phyloP scores from a whole-genome alignment of 2,113 vertebrate genomes.

The Saccopteryx bilineata region DNA sequence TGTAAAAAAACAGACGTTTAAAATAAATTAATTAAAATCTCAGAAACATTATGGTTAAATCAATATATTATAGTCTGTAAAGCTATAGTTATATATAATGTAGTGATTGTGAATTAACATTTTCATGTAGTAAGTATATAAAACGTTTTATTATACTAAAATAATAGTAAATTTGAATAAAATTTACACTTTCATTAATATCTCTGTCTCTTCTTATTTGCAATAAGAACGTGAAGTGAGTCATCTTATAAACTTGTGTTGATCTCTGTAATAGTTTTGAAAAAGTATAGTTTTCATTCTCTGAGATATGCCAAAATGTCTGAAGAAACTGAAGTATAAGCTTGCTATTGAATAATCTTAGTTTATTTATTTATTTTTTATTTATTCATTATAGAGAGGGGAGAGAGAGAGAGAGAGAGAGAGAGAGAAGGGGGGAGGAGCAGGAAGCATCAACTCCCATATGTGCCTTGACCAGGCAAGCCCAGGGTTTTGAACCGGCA shows the following conservation, averaged over 20 bases:
- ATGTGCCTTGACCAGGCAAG: too few species aligned
- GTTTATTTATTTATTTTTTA: too few species aligned
- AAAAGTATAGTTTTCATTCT: background rate
- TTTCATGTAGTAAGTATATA: background rate
- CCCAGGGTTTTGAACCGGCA: too few species aligned
- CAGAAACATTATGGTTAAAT: background rate
- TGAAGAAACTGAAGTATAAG: background rate
- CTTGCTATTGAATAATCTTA: background rate
- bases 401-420: too few species aligned
- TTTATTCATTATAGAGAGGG: too few species aligned
- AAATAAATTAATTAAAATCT: conserved; percentile 11
- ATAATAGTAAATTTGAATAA: conserved; percentile 19
- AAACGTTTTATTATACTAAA: background rate
- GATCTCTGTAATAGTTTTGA: background rate
- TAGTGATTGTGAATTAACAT: background rate
- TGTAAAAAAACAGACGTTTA: conserved; percentile 4
- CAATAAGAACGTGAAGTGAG: background rate
- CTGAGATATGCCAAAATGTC: background rate
- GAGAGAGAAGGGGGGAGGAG: too few species aligned
- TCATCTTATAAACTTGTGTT: background rate
- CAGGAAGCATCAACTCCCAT: too few species aligned
- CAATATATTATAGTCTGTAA: background rate
- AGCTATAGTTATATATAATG: background rate
- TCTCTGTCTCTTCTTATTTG: background rate
- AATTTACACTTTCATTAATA: background rate